These are phyloP conservation scores for Boloria euphrosyne DNA, from an alignment of 2,888 invertebrate species.

Conservation along the genomic window DNA sequence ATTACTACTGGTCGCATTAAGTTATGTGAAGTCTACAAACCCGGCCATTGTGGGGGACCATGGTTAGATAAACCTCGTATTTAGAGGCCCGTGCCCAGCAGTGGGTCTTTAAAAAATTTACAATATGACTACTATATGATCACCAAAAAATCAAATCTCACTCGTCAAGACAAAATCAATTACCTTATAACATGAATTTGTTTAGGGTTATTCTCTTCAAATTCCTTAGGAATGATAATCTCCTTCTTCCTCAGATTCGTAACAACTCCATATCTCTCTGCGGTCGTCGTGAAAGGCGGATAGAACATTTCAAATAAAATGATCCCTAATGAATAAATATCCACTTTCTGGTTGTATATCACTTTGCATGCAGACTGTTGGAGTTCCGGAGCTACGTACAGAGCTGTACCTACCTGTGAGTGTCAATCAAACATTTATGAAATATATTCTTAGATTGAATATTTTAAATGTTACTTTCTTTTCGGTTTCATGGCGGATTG, in stretches of 20 bases:
- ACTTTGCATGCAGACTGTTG: conserved; percentile 86
- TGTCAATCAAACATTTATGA: too few relatives aligned
- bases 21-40: too few relatives aligned
- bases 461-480: too few relatives aligned
- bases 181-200: conserved; percentile 85
- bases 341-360: conserved; percentile 94
- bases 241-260: conserved; percentile 86
- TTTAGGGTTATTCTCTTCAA: conserved; percentile 81
- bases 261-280: conserved; percentile 93
- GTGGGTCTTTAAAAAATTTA: too few relatives aligned
- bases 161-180: conserved; percentile 32
- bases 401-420: conserved; percentile 92
- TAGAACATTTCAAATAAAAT: conserved; percentile 98
- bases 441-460: too few relatives aligned
- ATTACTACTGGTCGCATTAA: too few relatives aligned
- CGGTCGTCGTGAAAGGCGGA: conserved; percentile 90
- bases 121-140: too few relatives aligned
- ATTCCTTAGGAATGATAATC: conserved; percentile 87
- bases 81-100: too few relatives aligned
- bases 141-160: not conserved
- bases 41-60: too few relatives aligned
- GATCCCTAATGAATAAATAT: conserved; percentile 93
- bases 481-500: too few relatives aligned
- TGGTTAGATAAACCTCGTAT: too few relatives aligned
- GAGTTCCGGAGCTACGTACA: conserved; percentile 98